A percentile compares a stretch with the other conserved stretches of the same genome.
These are phyloP conservation scores for Pelochelys cantorii DNA, from an alignment of 2,797 vertebrate genomes.

Conservation along the genomic window DNA sequence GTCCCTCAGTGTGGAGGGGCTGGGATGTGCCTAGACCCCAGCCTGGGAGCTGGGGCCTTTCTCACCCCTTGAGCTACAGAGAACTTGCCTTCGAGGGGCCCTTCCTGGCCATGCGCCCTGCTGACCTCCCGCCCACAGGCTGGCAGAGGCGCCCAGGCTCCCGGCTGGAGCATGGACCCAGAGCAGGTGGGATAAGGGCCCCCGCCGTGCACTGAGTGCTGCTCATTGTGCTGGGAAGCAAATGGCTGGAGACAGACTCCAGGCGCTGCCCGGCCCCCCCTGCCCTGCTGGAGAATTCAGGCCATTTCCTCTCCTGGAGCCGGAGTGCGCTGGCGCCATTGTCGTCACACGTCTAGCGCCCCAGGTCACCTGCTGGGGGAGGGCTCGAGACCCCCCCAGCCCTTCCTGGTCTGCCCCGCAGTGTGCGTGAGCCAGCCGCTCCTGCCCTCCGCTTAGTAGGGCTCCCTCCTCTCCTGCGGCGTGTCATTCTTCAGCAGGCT, in stretches of 20 bases:
- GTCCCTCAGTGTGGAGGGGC: background rate
- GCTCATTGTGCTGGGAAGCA: background rate
- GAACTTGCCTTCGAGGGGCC: background rate
- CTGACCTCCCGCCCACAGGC: background rate
- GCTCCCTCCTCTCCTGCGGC: background rate
- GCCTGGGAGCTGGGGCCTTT: background rate
- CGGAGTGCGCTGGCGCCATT: background rate
- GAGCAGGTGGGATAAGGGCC: background rate
- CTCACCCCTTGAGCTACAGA: background rate
- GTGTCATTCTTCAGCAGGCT: background rate
- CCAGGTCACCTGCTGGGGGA: background rate
- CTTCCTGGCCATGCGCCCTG: rapidly evolving
- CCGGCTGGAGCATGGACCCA: background rate
- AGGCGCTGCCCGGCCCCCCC: background rate
- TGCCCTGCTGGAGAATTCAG: background rate
- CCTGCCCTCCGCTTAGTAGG: background rate
- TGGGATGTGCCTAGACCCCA: background rate
- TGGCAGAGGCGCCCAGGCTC: background rate
- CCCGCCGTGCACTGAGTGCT: background rate
- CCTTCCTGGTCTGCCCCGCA: background rate
- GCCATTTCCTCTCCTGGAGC: background rate
- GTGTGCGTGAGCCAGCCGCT: background rate
- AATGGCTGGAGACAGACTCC: background rate
- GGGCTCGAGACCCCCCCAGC: background rate
- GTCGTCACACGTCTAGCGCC: background rate